These are phyloP conservation scores for Cathartes aura DNA, from an alignment of 2,113 vertebrate genomes.

Conservation along the genomic window DNA sequence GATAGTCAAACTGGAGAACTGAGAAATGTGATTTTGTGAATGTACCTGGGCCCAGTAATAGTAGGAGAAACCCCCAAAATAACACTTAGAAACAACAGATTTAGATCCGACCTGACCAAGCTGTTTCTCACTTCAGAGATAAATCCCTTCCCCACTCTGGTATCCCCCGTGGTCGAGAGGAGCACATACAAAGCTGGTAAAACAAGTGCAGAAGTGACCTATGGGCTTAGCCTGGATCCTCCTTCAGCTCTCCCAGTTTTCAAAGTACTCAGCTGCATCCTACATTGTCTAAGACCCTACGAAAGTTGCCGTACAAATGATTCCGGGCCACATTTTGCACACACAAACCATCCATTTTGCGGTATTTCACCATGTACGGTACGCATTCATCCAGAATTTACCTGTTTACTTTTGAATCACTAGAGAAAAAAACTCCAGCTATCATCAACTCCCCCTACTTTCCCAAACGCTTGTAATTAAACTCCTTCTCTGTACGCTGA, in stretches of 20 bases:
- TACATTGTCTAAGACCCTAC: not conserved
- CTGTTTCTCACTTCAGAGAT: not conserved
- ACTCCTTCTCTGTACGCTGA: slow-evolving; percentile 30
- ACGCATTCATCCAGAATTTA: not conserved
- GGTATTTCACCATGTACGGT: not conserved
- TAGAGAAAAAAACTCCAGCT: not conserved
- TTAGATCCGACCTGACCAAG: not conserved
- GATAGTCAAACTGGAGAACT: not conserved
- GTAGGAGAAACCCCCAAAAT: not conserved
- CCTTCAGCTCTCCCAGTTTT: not conserved
- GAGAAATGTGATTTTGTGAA: not conserved
- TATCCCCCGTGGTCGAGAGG: accelerated
- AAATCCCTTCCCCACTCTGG: not conserved
- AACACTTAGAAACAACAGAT: not conserved
- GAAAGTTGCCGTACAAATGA: not conserved
- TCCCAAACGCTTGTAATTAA: slow-evolving; percentile 49
- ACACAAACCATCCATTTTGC: not conserved
- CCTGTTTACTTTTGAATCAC: slow-evolving; percentile 26
- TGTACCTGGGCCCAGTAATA: not conserved
- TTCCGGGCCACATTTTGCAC: not conserved
- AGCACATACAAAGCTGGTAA: not conserved
- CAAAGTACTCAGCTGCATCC: not conserved
- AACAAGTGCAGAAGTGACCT: not conserved
- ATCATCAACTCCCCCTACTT: slow-evolving; percentile 44
- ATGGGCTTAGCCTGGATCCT: not conserved